Percentiles rank a stretch among this genome's conserved stretches.
Conservation (phyloP, 2,797 vertebrate species). For the Pygocentrus nattereri region DNA sequence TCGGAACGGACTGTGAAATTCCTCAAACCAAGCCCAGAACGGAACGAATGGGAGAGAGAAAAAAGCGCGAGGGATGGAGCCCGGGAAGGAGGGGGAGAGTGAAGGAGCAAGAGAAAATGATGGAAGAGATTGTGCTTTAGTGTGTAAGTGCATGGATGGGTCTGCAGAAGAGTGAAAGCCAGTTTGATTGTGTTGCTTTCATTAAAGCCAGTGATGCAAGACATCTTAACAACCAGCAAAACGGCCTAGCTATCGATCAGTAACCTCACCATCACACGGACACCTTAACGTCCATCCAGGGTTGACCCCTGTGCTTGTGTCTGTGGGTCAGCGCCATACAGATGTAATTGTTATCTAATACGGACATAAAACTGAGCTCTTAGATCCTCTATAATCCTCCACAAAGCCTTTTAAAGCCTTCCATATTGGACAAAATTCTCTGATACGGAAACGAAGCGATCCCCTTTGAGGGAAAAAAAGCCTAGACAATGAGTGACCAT, state of each 20-base stretch:
- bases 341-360: slow-evolving; percentile 22
- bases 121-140: neutral
- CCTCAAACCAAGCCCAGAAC: slow-evolving; percentile 33
- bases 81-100: neutral
- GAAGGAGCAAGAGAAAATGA: neutral
- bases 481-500: neutral
- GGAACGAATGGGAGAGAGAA: slow-evolving; percentile 29
- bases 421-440: neutral
- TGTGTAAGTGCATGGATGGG: neutral
- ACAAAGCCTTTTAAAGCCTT: neutral
- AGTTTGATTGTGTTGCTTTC: slow-evolving; percentile 21
- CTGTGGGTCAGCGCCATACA: neutral
- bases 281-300: neutral
- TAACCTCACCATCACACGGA: slow-evolving; percentile 6
- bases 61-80: slow-evolving; percentile 25
- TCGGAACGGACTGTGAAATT: slow-evolving; percentile 37
- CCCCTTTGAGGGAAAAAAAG: neutral
- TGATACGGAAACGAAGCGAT: neutral
- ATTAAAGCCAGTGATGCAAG: slow-evolving; percentile 40
- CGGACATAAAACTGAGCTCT: slow-evolving; percentile 15
- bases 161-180: neutral
- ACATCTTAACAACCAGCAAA: slow-evolving; percentile 33
- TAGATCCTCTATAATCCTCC: neutral
- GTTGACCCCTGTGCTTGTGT: neutral
- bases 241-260: slow-evolving; percentile 25